Conservation (phyloP, 2,797 vertebrate genomes). For the Mormyrus hasselquistii region DNA sequence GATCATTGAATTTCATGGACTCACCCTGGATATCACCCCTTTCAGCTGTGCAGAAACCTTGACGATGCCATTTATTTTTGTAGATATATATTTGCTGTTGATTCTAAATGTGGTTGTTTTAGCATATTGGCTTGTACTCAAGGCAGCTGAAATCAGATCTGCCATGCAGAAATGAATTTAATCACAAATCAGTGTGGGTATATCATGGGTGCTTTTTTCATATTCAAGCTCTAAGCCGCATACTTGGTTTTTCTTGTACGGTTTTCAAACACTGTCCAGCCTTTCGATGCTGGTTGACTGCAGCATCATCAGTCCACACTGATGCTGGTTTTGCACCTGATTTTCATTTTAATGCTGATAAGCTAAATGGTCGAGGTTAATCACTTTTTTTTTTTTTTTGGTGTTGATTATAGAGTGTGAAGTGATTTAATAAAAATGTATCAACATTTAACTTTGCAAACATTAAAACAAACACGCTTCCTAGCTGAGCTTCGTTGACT, state of each 20-base stretch:
- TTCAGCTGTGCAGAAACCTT: neutral
- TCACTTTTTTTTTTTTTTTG: neutral
- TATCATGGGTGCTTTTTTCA: neutral
- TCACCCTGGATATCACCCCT: neutral
- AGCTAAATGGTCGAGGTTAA: neutral
- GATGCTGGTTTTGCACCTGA: neutral
- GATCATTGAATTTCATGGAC: neutral
- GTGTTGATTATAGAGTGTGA: neutral
- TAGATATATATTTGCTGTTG: neutral
- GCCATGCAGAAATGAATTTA: neutral
- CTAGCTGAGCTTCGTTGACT: neutral
- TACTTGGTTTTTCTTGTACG: neutral
- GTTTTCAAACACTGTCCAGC: neutral
- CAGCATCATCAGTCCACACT: neutral
- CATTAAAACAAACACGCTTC: neutral
- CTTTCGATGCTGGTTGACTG: neutral
- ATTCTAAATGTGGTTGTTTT: neutral
- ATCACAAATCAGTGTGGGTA: neutral
- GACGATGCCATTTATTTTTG: neutral
- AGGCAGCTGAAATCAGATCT: neutral
- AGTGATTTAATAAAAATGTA: slow-evolving; percentile 4
- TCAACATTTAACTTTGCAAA: neutral
- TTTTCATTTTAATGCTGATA: neutral
- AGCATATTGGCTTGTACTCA: neutral
- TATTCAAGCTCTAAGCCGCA: neutral